Base-by-base conservation (phyloP, 2,113 vertebrate genomes). In the Trematocara marginatum region DNA sequence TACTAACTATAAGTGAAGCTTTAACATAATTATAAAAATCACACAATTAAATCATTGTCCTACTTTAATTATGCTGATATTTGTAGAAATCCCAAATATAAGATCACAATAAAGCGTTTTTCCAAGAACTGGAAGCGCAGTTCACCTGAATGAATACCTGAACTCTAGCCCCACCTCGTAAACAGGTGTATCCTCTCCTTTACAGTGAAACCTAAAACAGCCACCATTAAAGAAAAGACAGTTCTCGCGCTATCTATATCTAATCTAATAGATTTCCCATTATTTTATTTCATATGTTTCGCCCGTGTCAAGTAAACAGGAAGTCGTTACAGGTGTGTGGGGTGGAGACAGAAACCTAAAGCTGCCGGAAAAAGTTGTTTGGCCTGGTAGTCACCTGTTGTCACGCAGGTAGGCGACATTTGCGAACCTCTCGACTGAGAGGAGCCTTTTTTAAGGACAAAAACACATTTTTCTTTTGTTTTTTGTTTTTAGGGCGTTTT, bases 221-320 rank as follows among this genome's bases (percentile, higher is more conserved):
- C 34, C 9, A 18, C 0, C 4, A 23, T 15, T 2, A 18, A 35
- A 64, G 15, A 10, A 45, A 45, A 7, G 9, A 8, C 16, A 3
- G 0, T 31, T 18, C 45, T 76, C 0, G 6, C 8, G 3, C 23
- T 18, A 3, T 31, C 23, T 76, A 18, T 31, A 76, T 76, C 26
- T 29, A 76, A 0, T 76, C 42, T 7, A 47, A 11, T 18, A 6
- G 40, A 76, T 11, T 49, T 49, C 45, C 6, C 42, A 18, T 49
- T n/a, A 12, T n/a, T 51, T 49, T 76, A 31, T 49, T 76, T 49
- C 0, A 76, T 4, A 31, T 26, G 18, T 34, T 12, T 38, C 15
- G 47, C 49, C 76, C 84, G 87, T n/a, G 6, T 2, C 87, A 87
- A 80, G 90, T 91, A 88, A 92, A 89, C 92, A 92, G 93, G 92